Base-by-base conservation (phyloP, 1,140 invertebrate genomes). In the Phocides pigmalion region DNA sequence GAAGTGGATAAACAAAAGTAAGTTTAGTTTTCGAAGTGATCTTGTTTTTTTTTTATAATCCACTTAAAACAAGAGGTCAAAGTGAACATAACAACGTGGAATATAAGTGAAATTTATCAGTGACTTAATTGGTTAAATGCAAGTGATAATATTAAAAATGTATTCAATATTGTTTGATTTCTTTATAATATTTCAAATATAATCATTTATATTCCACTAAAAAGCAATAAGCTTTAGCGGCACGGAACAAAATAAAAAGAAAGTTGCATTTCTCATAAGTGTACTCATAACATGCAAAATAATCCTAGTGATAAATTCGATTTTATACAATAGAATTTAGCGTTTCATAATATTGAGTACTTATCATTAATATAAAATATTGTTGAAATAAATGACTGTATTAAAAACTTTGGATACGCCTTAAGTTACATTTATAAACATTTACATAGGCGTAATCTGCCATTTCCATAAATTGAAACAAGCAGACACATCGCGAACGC, bases 1-100 rank as follows among this genome's bases (percentile, higher is more conserved):
- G 66, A 72, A 82, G 79, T 82, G 70, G 75, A 59, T 70, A 49
- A 68, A 76, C 50, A 79, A 78, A 79, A 73, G 86, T 90, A 90
- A 90, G 87, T 89, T 77, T 62, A 66, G 54, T 64, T 25, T 25
- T 42, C 5, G 51, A 20, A 76, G 72, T 76, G 79, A 6, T 35
- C 59, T 58, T 64, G 50, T 62, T 59, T 50, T 50, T 50, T n/a
- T n/a, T 3, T 6, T 2, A 22, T 39, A 39, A 39, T 39, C 12
- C 2, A 39, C 3, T 14, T 39, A 14, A 4, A 39, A 14, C 9
- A 35, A 16, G 9, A 51, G 49, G 28, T 51, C 49, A 51, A 17
- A 51, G 53, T 58, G 53, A 54, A 41, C 2, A 12, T 0, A 11
- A 15, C 4, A 17, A 16, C 17, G 41, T 58, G 54, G 41, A 44